Evolutionary conservation across 2,113 vertebrate genomes (phyloP).

Genomic region (Uria aalge): DNA sequence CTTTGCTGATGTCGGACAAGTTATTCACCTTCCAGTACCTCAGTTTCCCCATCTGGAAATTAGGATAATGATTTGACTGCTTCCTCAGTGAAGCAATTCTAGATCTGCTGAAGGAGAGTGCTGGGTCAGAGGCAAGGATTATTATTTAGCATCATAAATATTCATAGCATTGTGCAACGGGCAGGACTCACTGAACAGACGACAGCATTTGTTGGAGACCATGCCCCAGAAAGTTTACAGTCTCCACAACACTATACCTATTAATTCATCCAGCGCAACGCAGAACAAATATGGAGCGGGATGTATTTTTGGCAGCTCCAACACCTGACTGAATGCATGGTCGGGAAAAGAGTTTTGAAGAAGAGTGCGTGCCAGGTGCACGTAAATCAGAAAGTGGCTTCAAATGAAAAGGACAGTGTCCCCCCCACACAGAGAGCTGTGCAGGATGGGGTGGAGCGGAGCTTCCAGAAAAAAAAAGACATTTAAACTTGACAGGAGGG

Average conservation of each 20-base stretch:
- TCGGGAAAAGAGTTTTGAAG: background rate
- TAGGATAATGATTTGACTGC: background rate
- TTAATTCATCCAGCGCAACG: background rate
- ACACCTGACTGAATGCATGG: background rate
- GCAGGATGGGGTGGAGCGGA: background rate
- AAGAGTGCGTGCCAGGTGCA: background rate
- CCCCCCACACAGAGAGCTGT: rapidly evolving
- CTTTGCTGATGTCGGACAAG: background rate
- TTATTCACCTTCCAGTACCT: background rate
- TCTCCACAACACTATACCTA: background rate
- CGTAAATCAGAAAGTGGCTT: background rate
- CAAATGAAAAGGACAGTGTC: background rate
- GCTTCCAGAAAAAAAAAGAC: background rate
- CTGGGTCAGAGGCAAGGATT: background rate
- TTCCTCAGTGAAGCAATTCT: background rate
- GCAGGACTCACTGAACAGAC: background rate
- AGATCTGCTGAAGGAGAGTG: background rate
- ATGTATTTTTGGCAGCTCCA: background rate
- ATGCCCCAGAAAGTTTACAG: background rate
- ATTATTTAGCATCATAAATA: background rate
- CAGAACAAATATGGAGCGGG: background rate
- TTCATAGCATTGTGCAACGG: background rate
- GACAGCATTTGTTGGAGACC: background rate
- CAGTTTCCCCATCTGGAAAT: background rate
- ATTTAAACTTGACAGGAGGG: background rate